Conservation (phyloP, 1,140 invertebrate genomes). For the Drosophila orosa region DNA sequence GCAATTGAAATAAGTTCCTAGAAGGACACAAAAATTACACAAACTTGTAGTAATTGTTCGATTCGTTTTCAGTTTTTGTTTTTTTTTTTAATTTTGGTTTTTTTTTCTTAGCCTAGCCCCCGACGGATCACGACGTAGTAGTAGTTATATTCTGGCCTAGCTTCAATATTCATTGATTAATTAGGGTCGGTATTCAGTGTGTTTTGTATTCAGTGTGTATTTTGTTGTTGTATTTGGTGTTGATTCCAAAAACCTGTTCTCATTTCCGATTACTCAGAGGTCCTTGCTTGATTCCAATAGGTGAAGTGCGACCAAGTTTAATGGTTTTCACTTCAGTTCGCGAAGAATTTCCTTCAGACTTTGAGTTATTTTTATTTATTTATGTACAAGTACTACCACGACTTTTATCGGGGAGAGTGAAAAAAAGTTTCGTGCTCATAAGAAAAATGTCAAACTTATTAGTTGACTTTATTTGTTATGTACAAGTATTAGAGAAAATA, state of each 20-base stretch:
- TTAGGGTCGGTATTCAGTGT: not conserved
- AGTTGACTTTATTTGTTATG: not conserved
- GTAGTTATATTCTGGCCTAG: slow-evolving; percentile 4
- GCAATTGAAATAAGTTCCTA: slow-evolving; percentile 99
- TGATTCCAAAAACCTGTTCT: slow-evolving; percentile 5
- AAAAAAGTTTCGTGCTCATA: not conserved
- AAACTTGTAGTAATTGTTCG: slow-evolving; percentile 76
- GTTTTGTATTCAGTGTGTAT: not conserved
- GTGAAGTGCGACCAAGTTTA: not conserved
- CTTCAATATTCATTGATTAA: slow-evolving; percentile 5
- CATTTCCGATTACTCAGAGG: slow-evolving; percentile 5
- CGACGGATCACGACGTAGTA: not conserved
- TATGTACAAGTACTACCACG: slow-evolving; percentile 3
- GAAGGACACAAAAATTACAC: slow-evolving; percentile 84
- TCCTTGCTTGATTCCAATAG: not conserved
- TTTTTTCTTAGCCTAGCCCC: slow-evolving; percentile 34
- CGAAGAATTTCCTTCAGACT: no score
- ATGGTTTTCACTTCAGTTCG: not conserved
- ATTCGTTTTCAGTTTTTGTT: slow-evolving; percentile 32
- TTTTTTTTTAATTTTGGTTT: slow-evolving; percentile 4
- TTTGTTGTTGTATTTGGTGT: slow-evolving; percentile 1
- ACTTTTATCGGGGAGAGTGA: not conserved
- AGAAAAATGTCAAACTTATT: not conserved
- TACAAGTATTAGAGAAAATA: slow-evolving; percentile 2
- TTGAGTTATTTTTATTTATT: not conserved